phyloP scores from a whole-genome alignment of 64 coral and sea anemone species.

The Acropora tenuis region DNA sequence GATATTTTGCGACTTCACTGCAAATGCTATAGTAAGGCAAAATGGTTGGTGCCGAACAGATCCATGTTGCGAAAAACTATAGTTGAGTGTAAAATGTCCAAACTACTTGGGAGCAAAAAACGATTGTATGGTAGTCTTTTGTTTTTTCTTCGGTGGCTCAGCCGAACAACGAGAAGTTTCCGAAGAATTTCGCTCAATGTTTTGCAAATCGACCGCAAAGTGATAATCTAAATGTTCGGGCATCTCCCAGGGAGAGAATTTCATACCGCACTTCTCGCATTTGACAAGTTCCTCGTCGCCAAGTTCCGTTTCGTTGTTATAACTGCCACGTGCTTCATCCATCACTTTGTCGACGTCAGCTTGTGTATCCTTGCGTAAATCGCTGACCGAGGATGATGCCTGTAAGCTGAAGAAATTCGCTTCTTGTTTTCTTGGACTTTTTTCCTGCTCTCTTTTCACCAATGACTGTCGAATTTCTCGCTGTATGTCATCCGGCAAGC shows the following conservation, averaged over 20 bases:
- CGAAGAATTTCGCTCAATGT: not conserved
- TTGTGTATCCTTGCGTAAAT: not conserved
- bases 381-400: not conserved
- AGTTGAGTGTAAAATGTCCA: too few species aligned
- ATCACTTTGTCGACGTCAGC: too few species aligned
- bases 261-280: conserved; percentile 73
- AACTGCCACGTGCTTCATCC: not conserved
- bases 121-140: conserved; percentile 61
- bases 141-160: conserved; percentile 88
- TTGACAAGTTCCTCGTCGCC: not conserved
- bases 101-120: conserved; percentile 67
- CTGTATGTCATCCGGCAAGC: conserved; percentile 68
- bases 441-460: not conserved
- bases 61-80: too few species aligned
- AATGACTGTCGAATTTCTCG: conserved; percentile 70
- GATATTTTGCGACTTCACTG: too few species aligned
- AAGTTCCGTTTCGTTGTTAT: not conserved
- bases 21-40: too few species aligned
- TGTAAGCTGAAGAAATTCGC: not conserved
- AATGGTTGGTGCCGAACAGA: too few species aligned
- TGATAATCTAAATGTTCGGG: conserved; percentile 85
- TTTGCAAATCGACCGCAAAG: conserved; percentile 82
- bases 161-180: not conserved
- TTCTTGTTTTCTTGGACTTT: not conserved
- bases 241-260: conserved; percentile 54